A percentile compares a stretch with the other conserved stretches of the same genome.
These are phyloP conservation scores for Pipra filicauda DNA, from an alignment of 2,113 vertebrate genomes.

Conservation along the genomic window DNA sequence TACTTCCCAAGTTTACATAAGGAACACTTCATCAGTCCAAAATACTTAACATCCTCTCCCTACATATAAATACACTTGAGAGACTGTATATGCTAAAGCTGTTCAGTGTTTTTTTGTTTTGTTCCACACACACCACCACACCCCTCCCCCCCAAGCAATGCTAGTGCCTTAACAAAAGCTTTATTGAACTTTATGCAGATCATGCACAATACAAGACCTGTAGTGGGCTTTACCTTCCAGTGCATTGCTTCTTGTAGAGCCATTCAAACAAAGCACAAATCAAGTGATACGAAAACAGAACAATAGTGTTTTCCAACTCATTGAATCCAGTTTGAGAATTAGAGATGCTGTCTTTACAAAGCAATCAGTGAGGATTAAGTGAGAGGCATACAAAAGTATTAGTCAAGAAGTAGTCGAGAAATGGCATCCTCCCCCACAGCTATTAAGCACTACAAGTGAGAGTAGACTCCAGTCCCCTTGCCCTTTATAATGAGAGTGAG, in stretches of 20 bases:
- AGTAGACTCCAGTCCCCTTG: not conserved
- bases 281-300: not conserved
- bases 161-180: not conserved
- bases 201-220: not conserved
- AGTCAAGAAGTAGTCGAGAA: not conserved
- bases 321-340: not conserved
- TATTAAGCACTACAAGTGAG: not conserved
- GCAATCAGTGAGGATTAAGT: not conserved
- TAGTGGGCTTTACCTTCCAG: not conserved
- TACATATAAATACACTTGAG: not conserved
- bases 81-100: not conserved
- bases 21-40: not conserved
- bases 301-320: not conserved
- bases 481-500: not conserved
- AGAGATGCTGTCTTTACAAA: not conserved
- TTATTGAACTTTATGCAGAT: slow-evolving; percentile 30
- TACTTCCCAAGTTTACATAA: not conserved
- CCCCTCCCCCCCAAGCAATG: not conserved
- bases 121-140: not conserved
- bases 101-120: not conserved
- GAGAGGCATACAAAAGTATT: not conserved
- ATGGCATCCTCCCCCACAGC: not conserved
- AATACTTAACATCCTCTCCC: not conserved
- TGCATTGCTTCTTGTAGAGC: not conserved
- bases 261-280: not conserved